Evolutionary conservation across 2,888 invertebrate genomes (phyloP), one percentile per base, ranked within the genome.

Genomic region (Busseola fusca): DNA sequence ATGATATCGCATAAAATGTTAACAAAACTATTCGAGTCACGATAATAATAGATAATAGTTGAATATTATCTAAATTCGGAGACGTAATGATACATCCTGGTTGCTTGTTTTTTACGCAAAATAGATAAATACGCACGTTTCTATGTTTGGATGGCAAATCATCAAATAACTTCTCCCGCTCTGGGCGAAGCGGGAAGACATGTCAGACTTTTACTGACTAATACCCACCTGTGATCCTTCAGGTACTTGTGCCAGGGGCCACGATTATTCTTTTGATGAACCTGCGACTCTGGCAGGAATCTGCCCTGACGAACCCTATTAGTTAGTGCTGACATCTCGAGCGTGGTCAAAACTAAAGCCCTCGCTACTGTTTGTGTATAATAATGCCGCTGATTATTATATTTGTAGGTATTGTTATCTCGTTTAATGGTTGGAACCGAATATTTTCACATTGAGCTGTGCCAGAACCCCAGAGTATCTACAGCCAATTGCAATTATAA

Each of bases 1-100:
- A 62, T 64, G 0, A 27, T 64, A 18, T 37, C 3, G 12, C 10
- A 25, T 34, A 3, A 5, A 34, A 64, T 63, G 5, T n/a, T 0
- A 5, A 34, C 10, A 34, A 34, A 48, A 12, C 21, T 27, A 27
- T 12, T 25, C n/a, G 9, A 12, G 0, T 5, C 14, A 42, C 34
- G 25, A n/a, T 52, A 69, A 37, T 63, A 42, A 30, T 7, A 40
- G 12, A 34, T 42, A n/a, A 30, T n/a, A 27, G 16, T 16, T 21
- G 18, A 1, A 27, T 37, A n/a, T 74, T 52, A 76, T 76, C 63
- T 58, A 40, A 69, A 76, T 67, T 60, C 57, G 21, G 1, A 50
- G 27, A 42, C 6, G 9, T 42, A 69, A 54, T 42, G 9, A 0
- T 45, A 56, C 48, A 50, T 18, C 21, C 12, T 56, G 40, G 57